Evolutionary conservation across 1,140 invertebrate species (phyloP).

Genomic region (Orchesella cincta): DNA sequence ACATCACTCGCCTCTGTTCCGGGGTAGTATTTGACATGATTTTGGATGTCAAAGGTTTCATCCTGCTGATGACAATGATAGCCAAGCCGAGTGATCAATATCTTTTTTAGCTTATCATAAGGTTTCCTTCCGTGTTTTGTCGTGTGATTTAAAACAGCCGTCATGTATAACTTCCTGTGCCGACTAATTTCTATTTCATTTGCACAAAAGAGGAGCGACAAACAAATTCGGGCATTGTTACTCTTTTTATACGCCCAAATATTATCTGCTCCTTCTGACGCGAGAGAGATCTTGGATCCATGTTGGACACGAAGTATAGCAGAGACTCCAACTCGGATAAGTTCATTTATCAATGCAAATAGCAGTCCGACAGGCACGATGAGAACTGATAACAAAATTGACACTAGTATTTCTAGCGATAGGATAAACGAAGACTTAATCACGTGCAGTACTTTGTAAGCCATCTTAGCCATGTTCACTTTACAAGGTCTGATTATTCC

Average conservation of each 20-base stretch:
- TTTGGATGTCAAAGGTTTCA: slow-evolving; percentile 41
- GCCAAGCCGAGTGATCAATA: slow-evolving; percentile 34
- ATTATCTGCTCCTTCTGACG: slow-evolving; percentile 39
- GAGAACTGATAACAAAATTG: slow-evolving; percentile 5
- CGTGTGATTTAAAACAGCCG: slow-evolving; percentile 33
- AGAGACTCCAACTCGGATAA: slow-evolving; percentile 13
- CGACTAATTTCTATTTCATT: slow-evolving; percentile 29
- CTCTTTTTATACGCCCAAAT: slow-evolving; percentile 45
- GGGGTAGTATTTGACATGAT: slow-evolving; percentile 38
- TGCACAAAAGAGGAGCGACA: slow-evolving; percentile 33
- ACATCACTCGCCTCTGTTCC: slow-evolving; percentile 12
- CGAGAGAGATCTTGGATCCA: not conserved
- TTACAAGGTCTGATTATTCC: no score
- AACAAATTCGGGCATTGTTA: slow-evolving; percentile 33
- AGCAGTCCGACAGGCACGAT: not conserved
- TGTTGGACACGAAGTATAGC: slow-evolving; percentile 5
- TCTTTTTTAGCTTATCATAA: slow-evolving; percentile 41
- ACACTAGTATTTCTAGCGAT: not conserved
- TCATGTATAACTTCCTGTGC: slow-evolving; percentile 31
- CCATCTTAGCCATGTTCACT: no score
- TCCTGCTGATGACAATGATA: slow-evolving; percentile 47
- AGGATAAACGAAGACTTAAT: not conserved
- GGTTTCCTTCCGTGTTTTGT: slow-evolving; percentile 28
- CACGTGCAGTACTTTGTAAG: not conserved
- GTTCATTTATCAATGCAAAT: slow-evolving; percentile 17